Conservation (phyloP, 2,113 vertebrate species). For the Corythoichthys intestinalis region DNA sequence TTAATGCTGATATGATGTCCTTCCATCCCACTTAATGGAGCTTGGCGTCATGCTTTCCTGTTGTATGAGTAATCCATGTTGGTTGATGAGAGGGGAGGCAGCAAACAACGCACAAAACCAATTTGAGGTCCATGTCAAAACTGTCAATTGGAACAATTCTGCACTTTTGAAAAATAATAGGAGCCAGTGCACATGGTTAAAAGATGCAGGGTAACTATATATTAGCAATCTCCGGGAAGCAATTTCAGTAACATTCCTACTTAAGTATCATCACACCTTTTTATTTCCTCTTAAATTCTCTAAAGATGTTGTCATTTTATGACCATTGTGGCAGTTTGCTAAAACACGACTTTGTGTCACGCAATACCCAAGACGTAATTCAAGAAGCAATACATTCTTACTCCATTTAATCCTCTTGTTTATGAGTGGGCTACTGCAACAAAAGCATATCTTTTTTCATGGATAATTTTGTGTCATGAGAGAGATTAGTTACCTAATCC, state of each 20-base stretch:
- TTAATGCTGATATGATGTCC: constrained; percentile 75
- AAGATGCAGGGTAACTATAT: constrained; percentile 51
- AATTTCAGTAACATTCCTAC: background rate
- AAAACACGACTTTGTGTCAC: constrained; percentile 28
- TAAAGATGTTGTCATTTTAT: constrained; percentile 54
- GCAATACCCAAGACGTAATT: constrained; percentile 41
- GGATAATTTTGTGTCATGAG: constrained; percentile 4
- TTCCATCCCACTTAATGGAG: constrained; percentile 71
- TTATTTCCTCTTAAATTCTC: constrained; percentile 36
- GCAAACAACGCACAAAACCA: constrained; percentile 60
- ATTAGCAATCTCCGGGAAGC: constrained; percentile 54
- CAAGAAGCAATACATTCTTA: constrained; percentile 23
- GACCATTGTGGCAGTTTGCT: constrained; percentile 39
- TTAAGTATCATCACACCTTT: constrained; percentile 16
- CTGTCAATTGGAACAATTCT: constrained; percentile 39
- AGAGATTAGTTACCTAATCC: background rate
- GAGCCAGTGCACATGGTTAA: constrained; percentile 40
- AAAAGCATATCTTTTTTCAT: constrained; percentile 3
- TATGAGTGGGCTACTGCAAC: constrained; percentile 20
- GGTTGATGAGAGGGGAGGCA: constrained; percentile 48
- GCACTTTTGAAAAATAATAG: constrained; percentile 40
- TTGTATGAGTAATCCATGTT: constrained; percentile 65
- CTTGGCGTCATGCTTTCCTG: constrained; percentile 71
- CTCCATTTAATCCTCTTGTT: constrained; percentile 25
- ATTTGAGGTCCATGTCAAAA: constrained; percentile 40